Base-by-base conservation (phyloP, 2,888 invertebrate genomes). In the Drosophila stalkeri region DNA sequence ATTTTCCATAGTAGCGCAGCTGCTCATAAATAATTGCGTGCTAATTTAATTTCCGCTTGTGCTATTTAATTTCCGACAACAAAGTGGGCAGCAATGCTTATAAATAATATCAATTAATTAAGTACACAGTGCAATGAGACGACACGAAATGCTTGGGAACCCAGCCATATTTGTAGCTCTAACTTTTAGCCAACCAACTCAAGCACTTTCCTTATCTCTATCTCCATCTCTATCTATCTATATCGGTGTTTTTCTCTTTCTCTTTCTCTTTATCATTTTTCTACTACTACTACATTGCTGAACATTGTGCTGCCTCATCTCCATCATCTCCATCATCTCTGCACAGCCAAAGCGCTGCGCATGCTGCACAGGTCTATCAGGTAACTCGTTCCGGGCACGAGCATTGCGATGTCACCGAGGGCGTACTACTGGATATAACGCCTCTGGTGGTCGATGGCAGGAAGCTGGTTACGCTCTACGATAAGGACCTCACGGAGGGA, bases 401-500 rank as follows among this genome's bases (percentile, higher is more conserved):
- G 89, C 95, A 95, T 89, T 96, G 96, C 91, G 96, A 96, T 91
- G 94, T 95, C 76, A 95, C 95, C 16, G 96, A 96, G 82, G 96
- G 96, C 59, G 95, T 95, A 91, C 93, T 96, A 14, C 93, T 96
- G 69, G 96, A 96, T 92, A 96, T 96, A 82, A 95, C 95, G 56
- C 96, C 96, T 14, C 94, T 96, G 72, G 94, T 95, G 85, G 95
- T 96, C 80, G 95, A 94, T 85, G 95, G 95, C 52, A 93, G 93
- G 82, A 95, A 96, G 87, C 94, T 96, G 77, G 95, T 96, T 91
- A 96, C 96, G 8, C 94, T 96, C 35, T 96, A 96, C 90, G 96
- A 96, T 92, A 96, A 96, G 93, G 96, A 96, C 92, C 94, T 96
- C 74, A 95, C 95, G 56, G 96, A 96, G 91, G 96, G 96, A 77